A percentile compares a stretch with the other conserved stretches of the same genome.
phyloP scores from a whole-genome alignment of 1,140 invertebrate species.

The Apis mellifera region Amel_HAv3.1 CM009943.2:3556501-3557000 shows the following conservation, averaged over 20 bases:
- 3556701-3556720: constrained; percentile 67
- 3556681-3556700: constrained; percentile 37
- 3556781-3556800: not conserved
- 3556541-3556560: constrained; percentile 55
- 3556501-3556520: constrained; percentile 40
- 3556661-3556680: constrained; percentile 46
- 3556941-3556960: too few species aligned
- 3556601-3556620: constrained; percentile 40
- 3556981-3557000: too few species aligned
- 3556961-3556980: too few species aligned
- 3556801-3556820: not conserved
- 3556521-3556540: constrained; percentile 54
- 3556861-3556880: too few species aligned
- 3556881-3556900: too few species aligned
- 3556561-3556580: constrained; percentile 16
- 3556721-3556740: constrained; percentile 58
- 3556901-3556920: too few species aligned
- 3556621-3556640: not conserved
- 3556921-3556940: too few species aligned
- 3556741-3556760: constrained; percentile 21
- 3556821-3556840: too few species aligned
- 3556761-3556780: not conserved
- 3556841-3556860: too few species aligned
- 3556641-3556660: constrained; percentile 47
- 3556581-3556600: constrained; percentile 50